Percentiles rank a stretch among this genome's conserved stretches.
These are phyloP conservation scores for Chelonus insularis DNA, from an alignment of 1,140 invertebrate genomes.

Conservation along the genomic window DNA sequence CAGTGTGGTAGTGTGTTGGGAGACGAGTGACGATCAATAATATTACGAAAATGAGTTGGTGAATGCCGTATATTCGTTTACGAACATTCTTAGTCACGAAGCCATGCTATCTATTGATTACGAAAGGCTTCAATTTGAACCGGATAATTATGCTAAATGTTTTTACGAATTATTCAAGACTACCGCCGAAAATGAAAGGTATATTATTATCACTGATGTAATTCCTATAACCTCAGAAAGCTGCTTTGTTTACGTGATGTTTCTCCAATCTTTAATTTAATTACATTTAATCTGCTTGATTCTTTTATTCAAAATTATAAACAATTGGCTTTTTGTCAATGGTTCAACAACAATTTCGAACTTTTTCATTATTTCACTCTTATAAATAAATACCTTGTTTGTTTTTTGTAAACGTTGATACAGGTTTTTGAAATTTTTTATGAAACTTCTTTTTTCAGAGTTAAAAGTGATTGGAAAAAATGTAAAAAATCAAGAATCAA, in stretches of 20 bases:
- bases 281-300: not conserved
- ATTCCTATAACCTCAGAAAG: conserved; percentile 4
- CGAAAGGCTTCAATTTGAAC: conserved; percentile 63
- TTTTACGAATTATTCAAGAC: conserved; percentile 66
- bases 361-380: not conserved
- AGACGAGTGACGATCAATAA: conserved; percentile 50
- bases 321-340: not conserved
- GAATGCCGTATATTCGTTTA: conserved; percentile 40
- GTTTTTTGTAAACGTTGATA: no score
- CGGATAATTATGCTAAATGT: conserved; percentile 61
- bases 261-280: not conserved
- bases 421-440: not conserved
- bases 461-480: conserved; percentile 62
- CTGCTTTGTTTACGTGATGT: no score
- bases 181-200: conserved; percentile 64
- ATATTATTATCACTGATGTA: conserved; percentile 32
- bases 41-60: conserved; percentile 54
- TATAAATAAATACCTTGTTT: not conserved
- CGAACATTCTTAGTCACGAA: conserved; percentile 23
- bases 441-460: conserved; percentile 43
- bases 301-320: not conserved
- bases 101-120: conserved; percentile 52
- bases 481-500: conserved; percentile 56
- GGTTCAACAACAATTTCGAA: not conserved
- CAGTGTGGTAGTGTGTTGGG: not conserved